These are phyloP conservation scores for Agrypnus murinus DNA, from an alignment of 2,888 invertebrate genomes.

Conservation along the genomic window DNA sequence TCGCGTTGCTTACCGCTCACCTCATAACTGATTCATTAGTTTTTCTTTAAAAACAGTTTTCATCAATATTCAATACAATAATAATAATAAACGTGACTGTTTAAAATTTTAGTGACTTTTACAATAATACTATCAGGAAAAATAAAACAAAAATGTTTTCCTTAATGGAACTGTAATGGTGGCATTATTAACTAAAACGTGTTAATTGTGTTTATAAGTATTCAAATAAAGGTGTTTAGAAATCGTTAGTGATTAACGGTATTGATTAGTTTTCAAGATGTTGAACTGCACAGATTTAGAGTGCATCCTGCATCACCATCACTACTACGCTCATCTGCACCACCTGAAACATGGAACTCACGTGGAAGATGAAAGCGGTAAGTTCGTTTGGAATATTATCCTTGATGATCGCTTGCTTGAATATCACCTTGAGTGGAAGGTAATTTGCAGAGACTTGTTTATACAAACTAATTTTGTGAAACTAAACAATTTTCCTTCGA, in stretches of 20 bases:
- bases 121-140: not conserved
- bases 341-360: conserved; percentile 78
- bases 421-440: conserved; percentile 48
- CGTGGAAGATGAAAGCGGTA: conserved; percentile 80
- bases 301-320: conserved; percentile 84
- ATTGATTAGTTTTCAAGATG: conserved; percentile 71
- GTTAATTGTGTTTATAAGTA: conserved; percentile 19
- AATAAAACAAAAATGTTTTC: conserved; percentile 18
- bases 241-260: conserved; percentile 14
- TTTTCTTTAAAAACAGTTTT: no score
- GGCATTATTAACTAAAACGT: conserved; percentile 6
- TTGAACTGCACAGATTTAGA: conserved; percentile 86
- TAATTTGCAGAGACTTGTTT: conserved; percentile 27
- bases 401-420: conserved; percentile 41
- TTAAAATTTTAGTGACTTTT: not conserved
- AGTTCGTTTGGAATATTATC: conserved; percentile 55
- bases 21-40: not conserved
- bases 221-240: not conserved
- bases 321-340: conserved; percentile 83
- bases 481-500: not conserved
- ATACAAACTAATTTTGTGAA: conserved; percentile 15
- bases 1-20: no score
- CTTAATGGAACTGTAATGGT: not conserved
- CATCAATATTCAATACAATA: not conserved
- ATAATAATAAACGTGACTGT: not conserved